Evolutionary conservation across 2,113 vertebrate genomes (phyloP).

Genomic region (Urocitellus parryii): DNA sequence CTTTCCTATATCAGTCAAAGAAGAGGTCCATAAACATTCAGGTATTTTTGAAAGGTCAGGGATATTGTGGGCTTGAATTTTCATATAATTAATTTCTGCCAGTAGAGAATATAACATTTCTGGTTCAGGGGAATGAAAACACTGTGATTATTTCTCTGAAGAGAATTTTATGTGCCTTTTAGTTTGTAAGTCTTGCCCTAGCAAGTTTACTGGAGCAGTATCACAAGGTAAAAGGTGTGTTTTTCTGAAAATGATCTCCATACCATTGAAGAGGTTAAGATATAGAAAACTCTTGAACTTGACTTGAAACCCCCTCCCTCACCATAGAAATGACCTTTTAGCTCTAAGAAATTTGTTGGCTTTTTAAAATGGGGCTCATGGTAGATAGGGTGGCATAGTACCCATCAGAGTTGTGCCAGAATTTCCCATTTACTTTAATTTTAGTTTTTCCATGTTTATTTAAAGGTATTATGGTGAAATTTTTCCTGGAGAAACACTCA

Average conservation of each 20-base stretch:
- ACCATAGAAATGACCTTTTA: neutral
- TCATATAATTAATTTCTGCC: neutral
- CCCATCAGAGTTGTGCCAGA: neutral
- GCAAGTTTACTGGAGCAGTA: neutral
- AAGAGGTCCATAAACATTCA: neutral
- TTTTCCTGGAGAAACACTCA: neutral
- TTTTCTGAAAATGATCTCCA: neutral
- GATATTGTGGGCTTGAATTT: neutral
- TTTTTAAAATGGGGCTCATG: neutral
- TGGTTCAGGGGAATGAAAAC: neutral
- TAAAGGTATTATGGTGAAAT: neutral
- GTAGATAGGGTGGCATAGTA: no score
- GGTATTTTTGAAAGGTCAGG: neutral
- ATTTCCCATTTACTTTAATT: neutral
- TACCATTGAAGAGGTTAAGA: neutral
- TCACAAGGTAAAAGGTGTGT: neutral
- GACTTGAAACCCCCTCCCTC: neutral
- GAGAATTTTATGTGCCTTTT: neutral
- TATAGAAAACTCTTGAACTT: neutral
- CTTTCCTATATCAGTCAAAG: neutral
- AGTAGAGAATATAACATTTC: neutral
- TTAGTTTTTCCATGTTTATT: neutral
- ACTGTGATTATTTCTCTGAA: neutral
- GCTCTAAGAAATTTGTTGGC: neutral
- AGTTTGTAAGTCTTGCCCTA: neutral